phyloP scores from a whole-genome alignment of 2,797 vertebrate species.

The Labeo calbasu region DNA sequence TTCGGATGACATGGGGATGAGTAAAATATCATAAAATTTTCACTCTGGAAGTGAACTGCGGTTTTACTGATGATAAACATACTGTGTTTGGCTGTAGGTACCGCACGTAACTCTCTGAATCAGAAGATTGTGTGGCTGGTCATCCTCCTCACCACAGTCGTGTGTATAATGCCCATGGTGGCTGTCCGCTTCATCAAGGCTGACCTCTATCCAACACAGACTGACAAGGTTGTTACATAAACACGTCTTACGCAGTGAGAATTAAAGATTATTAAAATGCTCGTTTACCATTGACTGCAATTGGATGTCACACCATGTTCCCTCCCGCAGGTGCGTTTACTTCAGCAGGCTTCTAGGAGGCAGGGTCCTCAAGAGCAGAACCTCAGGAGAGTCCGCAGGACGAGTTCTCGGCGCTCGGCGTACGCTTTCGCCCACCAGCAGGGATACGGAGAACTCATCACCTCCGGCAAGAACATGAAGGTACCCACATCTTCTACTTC shows the following conservation, averaged over 20 bases:
- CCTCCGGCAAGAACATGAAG: conserved; percentile 86
- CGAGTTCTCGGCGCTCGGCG: conserved; percentile 82
- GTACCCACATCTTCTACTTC: conserved; percentile 58
- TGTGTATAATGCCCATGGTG: conserved; percentile 80
- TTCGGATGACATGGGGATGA: too few relatives aligned
- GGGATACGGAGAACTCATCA: conserved; percentile 85
- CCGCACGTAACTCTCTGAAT: conserved; percentile 76
- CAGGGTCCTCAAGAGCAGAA: conserved; percentile 73
- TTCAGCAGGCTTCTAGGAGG: conserved; percentile 78
- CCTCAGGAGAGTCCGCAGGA: conserved; percentile 77
- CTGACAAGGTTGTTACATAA: conserved; percentile 53
- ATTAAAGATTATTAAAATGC: background rate
- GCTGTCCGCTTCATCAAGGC: conserved; percentile 77
- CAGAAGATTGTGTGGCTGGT: conserved; percentile 84
- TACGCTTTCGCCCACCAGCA: conserved; percentile 87
- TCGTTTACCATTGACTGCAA: background rate
- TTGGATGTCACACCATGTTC: background rate
- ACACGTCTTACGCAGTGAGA: background rate
- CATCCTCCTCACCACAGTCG: conserved; percentile 82
- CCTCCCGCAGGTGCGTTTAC: conserved; percentile 74
- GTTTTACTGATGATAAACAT: background rate
- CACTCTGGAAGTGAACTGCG: background rate
- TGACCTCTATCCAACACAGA: conserved; percentile 75
- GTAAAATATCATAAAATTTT: too few relatives aligned
- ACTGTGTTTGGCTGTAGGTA: conserved; percentile 69